A percentile compares a stretch with the other conserved stretches of the same genome.
Conservation (phyloP, 2,113 vertebrate species). For the Thermophis baileyi region DNA sequence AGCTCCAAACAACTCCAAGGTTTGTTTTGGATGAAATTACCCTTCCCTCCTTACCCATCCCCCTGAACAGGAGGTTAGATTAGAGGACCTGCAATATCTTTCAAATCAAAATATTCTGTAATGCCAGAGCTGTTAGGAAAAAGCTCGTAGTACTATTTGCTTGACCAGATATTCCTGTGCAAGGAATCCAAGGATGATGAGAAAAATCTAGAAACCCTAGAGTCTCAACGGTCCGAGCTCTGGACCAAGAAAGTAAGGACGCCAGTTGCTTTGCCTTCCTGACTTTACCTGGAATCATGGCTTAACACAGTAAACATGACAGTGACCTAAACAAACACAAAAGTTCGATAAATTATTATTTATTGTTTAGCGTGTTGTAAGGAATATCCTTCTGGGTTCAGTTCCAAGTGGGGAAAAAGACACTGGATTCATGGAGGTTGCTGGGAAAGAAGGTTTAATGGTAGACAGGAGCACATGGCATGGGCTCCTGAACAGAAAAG, state of each 20-base stretch:
- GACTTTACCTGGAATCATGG: background rate
- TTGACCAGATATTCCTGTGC: background rate
- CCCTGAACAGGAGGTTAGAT: background rate
- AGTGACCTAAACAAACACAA: background rate
- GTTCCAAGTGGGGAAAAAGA: no score
- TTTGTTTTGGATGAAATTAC: background rate
- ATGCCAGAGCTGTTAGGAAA: background rate
- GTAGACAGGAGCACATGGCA: no score
- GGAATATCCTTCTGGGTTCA: no score
- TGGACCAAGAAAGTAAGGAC: no score
- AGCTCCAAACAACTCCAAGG: background rate
- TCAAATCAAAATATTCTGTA: background rate
- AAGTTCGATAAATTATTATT: background rate
- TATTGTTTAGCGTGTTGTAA: background rate
- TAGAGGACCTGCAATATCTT: background rate
- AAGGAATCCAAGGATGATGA: background rate
- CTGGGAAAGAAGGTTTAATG: no score
- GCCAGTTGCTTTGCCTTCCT: no score
- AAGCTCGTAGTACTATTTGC: background rate
- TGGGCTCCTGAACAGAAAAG: no score
- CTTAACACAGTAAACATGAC: background rate
- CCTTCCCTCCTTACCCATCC: background rate
- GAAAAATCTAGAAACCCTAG: background rate
- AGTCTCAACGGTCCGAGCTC: no score
- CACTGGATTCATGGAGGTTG: no score